phyloP scores from a whole-genome alignment of 2,888 invertebrate species.

The Ferdinandea cuprea region DNA sequence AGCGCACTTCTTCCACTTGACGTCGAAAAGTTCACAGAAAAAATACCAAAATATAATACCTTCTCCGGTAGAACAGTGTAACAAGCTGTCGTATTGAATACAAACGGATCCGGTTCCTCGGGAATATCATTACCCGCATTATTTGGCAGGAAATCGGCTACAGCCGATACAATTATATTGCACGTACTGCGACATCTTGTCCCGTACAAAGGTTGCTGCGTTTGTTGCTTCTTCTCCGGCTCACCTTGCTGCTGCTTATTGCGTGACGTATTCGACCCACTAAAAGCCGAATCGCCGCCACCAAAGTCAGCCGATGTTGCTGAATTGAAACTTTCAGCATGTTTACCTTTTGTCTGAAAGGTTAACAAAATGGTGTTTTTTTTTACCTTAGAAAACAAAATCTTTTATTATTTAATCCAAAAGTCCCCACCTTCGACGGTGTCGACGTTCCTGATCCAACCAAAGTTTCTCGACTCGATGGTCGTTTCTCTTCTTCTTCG shows the following conservation, averaged over 20 bases:
- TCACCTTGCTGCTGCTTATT: conserved; percentile 69
- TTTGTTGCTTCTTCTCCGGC: conserved; percentile 47
- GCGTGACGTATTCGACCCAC: conserved; percentile 83
- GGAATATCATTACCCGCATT: conserved; percentile 65
- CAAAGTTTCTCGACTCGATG: conserved; percentile 78
- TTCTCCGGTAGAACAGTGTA: conserved; percentile 80
- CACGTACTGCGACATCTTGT: conserved; percentile 87
- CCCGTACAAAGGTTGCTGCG: conserved; percentile 76
- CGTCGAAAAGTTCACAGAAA: not conserved
- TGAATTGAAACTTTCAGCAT: conserved; percentile 80
- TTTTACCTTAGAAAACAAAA: no score
- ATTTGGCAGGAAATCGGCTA: conserved; percentile 81
- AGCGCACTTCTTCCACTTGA: conserved; percentile 33
- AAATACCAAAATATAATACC: conserved; percentile 72
- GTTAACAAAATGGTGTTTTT: no score
- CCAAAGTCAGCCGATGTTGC: conserved; percentile 84
- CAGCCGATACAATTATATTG: conserved; percentile 86
- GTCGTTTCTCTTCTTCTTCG: conserved; percentile 38
- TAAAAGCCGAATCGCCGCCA: conserved; percentile 82
- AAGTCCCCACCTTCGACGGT: conserved; percentile 76
- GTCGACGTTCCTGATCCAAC: conserved; percentile 83
- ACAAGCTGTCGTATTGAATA: conserved; percentile 80
- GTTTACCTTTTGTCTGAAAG: conserved; percentile 66
- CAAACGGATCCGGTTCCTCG: conserved; percentile 79
- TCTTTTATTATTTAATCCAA: not conserved